Conservation (phyloP, 2,797 vertebrate species). For the Propithecus deckenii region DNA sequence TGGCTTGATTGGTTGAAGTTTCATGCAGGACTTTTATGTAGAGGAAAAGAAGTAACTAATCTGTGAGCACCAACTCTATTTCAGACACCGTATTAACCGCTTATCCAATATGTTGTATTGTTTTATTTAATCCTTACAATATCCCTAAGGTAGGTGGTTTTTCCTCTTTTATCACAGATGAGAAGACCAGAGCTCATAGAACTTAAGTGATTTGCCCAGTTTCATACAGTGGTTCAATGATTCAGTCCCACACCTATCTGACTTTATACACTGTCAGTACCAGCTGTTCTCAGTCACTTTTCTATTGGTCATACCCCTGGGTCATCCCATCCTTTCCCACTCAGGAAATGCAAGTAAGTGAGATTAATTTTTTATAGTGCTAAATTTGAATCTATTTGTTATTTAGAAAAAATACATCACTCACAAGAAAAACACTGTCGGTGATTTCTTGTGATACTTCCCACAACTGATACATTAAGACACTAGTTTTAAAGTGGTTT, state of each 20-base stretch:
- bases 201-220: constrained; percentile 48
- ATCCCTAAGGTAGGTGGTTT: constrained; percentile 49
- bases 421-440: not conserved
- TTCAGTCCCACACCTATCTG: not conserved
- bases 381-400: constrained; percentile 12
- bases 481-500: not conserved
- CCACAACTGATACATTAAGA: not conserved
- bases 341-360: constrained; percentile 49
- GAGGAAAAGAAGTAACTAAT: not conserved
- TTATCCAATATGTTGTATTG: not conserved
- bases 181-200: constrained; percentile 39
- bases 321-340: constrained; percentile 13
- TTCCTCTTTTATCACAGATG: constrained; percentile 34
- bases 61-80: not conserved
- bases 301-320: not conserved
- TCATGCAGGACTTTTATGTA: not conserved
- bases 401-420: not conserved
- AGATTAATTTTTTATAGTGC: constrained; percentile 44
- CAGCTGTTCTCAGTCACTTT: constrained; percentile 15
- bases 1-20: constrained; percentile 2
- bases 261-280: not conserved
- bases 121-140: constrained; percentile 34
- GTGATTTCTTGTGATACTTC: not conserved
- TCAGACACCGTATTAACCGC: not conserved
- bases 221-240: not conserved